A percentile compares a stretch with the other conserved stretches of the same genome.
Evolutionary conservation across 2,113 vertebrate genomes (phyloP).

Genomic region (Steatornis caripensis): DNA sequence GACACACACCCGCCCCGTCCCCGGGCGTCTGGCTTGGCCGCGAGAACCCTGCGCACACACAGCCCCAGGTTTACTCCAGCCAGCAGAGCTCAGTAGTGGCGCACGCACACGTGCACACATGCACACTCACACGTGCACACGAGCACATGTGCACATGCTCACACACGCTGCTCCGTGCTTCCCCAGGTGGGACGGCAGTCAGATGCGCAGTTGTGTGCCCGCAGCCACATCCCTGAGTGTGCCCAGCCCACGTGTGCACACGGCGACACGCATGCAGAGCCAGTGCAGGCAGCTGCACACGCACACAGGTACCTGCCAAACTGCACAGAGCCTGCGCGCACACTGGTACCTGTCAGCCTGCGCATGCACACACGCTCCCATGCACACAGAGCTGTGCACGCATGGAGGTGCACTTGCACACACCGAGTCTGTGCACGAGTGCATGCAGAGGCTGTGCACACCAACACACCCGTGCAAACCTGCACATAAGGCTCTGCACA

Average conservation of each 20-base stretch:
- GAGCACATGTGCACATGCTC: too few species aligned
- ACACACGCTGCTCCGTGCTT: accelerated
- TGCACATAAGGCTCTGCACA: not conserved
- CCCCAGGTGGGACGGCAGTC: not conserved
- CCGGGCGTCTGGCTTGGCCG: accelerated
- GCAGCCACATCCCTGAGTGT: accelerated
- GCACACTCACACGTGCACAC: too few species aligned
- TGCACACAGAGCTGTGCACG: not conserved
- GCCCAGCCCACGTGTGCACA: not conserved
- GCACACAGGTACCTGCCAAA: not conserved
- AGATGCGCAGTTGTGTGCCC: accelerated
- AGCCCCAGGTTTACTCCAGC: not conserved
- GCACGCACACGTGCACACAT: not conserved
- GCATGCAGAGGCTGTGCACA: too few species aligned
- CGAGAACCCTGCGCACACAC: accelerated
- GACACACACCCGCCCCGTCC: accelerated
- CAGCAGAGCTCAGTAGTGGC: not conserved
- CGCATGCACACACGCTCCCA: accelerated
- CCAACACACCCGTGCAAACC: not conserved
- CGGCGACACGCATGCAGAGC: not conserved
- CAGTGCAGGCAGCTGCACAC: accelerated
- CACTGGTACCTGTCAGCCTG: not conserved
- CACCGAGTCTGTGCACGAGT: accelerated
- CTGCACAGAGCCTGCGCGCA: not conserved
- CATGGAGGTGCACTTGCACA: accelerated